Evolutionary conservation across 1,140 invertebrate species (phyloP).

Genomic region (Cataglyphis hispanica): DNA sequence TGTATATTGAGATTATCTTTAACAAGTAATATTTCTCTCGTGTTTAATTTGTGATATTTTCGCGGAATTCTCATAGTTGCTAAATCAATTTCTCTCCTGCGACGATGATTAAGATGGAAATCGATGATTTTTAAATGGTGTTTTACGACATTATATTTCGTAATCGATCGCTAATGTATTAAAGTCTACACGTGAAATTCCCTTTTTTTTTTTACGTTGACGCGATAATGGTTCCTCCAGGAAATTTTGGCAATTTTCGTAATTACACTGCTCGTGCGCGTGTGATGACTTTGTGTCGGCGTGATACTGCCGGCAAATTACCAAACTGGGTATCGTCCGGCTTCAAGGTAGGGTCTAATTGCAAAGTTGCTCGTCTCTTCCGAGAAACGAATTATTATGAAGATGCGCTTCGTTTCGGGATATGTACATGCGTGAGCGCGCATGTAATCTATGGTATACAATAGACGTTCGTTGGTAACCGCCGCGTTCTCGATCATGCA

Average conservation of each 20-base stretch:
- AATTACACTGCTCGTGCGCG: slow-evolving; percentile 40
- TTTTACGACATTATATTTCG: not conserved
- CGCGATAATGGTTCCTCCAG: not conserved
- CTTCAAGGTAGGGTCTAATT: slow-evolving; percentile 65
- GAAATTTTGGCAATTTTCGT: slow-evolving; percentile 37
- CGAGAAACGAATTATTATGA: slow-evolving; percentile 73
- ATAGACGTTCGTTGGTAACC: slow-evolving; percentile 10
- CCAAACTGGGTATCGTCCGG: slow-evolving; percentile 66
- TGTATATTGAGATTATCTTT: not conserved
- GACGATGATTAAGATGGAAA: slow-evolving; percentile 21
- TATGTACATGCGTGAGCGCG: not conserved
- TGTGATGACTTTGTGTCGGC: slow-evolving; percentile 48
- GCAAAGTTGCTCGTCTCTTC: slow-evolving; percentile 63
- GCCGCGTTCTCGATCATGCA: slow-evolving; percentile 50
- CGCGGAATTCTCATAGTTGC: slow-evolving; percentile 19
- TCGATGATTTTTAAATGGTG: slow-evolving; percentile 13
- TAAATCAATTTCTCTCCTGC: slow-evolving; percentile 48
- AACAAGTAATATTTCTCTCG: slow-evolving; percentile 21
- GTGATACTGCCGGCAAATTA: slow-evolving; percentile 59
- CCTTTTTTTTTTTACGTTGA: not conserved
- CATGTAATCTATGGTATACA: not conserved
- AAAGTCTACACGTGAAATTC: not conserved
- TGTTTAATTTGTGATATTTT: slow-evolving; percentile 22
- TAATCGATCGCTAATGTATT: slow-evolving; percentile 39
- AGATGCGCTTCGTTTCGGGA: slow-evolving; percentile 55